Conservation (phyloP, 2,888 invertebrate genomes). For the Lathronympha strigana region DNA sequence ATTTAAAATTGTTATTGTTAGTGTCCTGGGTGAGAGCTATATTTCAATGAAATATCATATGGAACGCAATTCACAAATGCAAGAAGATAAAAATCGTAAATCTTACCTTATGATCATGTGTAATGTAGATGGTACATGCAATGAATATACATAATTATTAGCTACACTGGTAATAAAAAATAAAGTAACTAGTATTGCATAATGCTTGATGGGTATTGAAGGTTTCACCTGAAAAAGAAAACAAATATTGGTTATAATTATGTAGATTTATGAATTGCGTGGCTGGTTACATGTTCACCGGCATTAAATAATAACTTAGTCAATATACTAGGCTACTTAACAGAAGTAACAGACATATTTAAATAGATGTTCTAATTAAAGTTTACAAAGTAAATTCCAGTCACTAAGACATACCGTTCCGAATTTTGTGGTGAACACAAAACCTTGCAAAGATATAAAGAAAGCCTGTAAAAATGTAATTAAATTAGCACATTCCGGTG, state of each 20-base stretch:
- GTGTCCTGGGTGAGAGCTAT: no score
- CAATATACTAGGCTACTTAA: neutral
- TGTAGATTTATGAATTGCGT: no score
- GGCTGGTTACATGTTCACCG: neutral
- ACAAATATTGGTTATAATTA: neutral
- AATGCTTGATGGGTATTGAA: constrained; percentile 72
- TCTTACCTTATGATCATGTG: constrained; percentile 80
- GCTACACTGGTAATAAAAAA: constrained; percentile 78
- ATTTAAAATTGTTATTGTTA: no score
- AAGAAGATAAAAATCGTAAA: no score
- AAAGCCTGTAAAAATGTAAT: constrained; percentile 76
- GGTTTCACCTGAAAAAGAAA: constrained; percentile 68
- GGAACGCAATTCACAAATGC: no score
- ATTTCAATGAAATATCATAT: no score
- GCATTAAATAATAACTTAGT: neutral
- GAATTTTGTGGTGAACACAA: constrained; percentile 63
- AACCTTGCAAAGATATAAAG: constrained; percentile 69
- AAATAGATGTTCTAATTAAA: neutral
- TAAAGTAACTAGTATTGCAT: constrained; percentile 67
- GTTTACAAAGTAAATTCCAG: neutral
- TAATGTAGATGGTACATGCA: constrained; percentile 79
- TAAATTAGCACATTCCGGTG: constrained; percentile 69
- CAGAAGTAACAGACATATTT: neutral
- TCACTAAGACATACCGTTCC: constrained; percentile 64
- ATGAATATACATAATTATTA: constrained; percentile 78